A percentile compares a stretch with the other conserved stretches of the same genome.
phyloP scores from a whole-genome alignment of 1,140 invertebrate species.

The Fopius arisanus region DNA sequence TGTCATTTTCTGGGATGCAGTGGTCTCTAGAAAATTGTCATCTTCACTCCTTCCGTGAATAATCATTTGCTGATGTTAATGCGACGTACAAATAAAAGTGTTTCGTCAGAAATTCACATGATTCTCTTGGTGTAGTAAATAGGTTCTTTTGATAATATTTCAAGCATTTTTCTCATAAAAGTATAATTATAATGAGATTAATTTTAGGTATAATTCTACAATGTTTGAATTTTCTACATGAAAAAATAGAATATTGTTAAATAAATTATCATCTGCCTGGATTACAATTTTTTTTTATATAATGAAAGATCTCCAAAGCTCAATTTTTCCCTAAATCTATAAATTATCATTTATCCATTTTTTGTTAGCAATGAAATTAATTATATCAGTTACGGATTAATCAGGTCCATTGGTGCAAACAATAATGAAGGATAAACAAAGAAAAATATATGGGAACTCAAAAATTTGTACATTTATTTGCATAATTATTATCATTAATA shows the following conservation, averaged over 20 bases:
- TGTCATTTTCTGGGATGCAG: neutral
- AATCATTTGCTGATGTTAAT: neutral
- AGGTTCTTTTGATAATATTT: neutral
- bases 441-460: slow-evolving; percentile 43
- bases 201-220: neutral
- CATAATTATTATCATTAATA: slow-evolving; percentile 45
- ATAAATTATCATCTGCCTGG: slow-evolving; percentile 3
- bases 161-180: neutral
- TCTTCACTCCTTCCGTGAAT: neutral
- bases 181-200: neutral
- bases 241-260: slow-evolving; percentile 10
- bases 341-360: neutral
- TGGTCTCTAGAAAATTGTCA: neutral
- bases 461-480: slow-evolving; percentile 51
- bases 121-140: neutral
- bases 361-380: neutral
- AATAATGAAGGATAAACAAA: slow-evolving; percentile 29
- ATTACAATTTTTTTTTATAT: slow-evolving; percentile 4
- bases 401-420: slow-evolving; percentile 10
- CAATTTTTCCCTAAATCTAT: slow-evolving; percentile 4
- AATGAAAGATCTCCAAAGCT: neutral
- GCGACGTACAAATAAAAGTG: neutral
- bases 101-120: slow-evolving; percentile 9
- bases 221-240: neutral
- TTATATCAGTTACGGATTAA: neutral